Evolutionary conservation across 2,797 vertebrate genomes (phyloP), one percentile per base, ranked within the genome.

Genomic region (Chrysocyon brachyurus): DNA sequence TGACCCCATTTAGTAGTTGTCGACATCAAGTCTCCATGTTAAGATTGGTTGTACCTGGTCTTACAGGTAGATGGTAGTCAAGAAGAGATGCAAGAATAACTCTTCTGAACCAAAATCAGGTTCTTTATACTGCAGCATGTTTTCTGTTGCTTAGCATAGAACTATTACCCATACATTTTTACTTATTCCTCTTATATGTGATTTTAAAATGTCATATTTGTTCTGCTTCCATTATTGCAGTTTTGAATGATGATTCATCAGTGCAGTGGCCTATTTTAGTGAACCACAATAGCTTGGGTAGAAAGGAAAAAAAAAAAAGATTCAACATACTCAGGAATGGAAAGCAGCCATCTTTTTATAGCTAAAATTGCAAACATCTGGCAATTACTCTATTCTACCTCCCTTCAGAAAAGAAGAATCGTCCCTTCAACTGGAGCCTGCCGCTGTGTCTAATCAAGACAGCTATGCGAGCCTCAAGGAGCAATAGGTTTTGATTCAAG

Each of bases 321-420:
- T 97, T 96, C 97, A 97, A 97, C 96, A 97, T 97, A 90, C 89
- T 86, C 90, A 98, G 96, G 98, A 98, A 98, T 98, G 98, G 98
- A 98, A 98, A 96, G 90, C 97, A 98, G 96, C 98, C 95, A 96
- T 98, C 96, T 93, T 98, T 99, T 98, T 98, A 96, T 98, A 98
- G 97, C 97, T 98, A 64, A 26, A 98, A 98, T 98, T 98, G 98
- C 98, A 98, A 98, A 98, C 97, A 96, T 98, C 98, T 98, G 98
- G 98, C 98, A 98, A 97, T 24, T 1, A 95, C 98, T 98, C 15
- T 97, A 91, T 98, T 98, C 98, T 97, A 98, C 96, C 97, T 98
- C 97, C 97, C 98, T 98, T 98, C 81, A 66, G 94, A 98, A 98
- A 93, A 94, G 97, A 97, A 96, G 98, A 96, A 97, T 99, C 98